These are phyloP conservation scores for Choreutis nemorana DNA, from an alignment of 2,888 invertebrate species.

Conservation along the genomic window DNA sequence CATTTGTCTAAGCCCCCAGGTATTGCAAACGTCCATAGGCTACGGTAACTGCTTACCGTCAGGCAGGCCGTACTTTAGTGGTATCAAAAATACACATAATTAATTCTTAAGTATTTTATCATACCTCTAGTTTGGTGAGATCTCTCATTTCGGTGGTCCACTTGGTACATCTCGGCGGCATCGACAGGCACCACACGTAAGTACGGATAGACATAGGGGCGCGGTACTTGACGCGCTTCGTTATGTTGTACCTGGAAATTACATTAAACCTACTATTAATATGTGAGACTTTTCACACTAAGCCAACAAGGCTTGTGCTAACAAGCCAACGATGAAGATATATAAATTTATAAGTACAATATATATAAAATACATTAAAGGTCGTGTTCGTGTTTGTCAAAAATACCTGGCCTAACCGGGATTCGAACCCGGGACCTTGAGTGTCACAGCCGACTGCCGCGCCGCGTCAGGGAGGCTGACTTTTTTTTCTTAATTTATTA, in stretches of 20 bases:
- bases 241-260: constrained; percentile 70
- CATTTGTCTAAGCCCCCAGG: too few relatives aligned
- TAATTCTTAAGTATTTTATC: background rate
- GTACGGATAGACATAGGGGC: constrained; percentile 75
- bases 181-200: constrained; percentile 79
- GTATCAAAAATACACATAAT: too few relatives aligned
- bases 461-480: too few relatives aligned
- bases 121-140: constrained; percentile 74
- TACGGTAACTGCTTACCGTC: too few relatives aligned
- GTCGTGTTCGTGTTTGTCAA: background rate
- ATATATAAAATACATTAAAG: background rate
- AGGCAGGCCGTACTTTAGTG: too few relatives aligned
- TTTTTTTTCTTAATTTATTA: too few relatives aligned
- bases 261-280: constrained; percentile 1
- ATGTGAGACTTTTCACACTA: background rate
- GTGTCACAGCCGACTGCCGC: too few relatives aligned
- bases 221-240: constrained; percentile 67
- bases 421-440: too few relatives aligned
- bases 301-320: background rate
- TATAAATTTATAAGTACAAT: background rate
- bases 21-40: too few relatives aligned
- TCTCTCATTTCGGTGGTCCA: constrained; percentile 75
- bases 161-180: constrained; percentile 82
- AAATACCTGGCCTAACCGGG: too few relatives aligned
- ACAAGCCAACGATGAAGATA: background rate